Conservation (phyloP, 2,888 invertebrate species). For the Chalcosyrphus nemorum region DNA sequence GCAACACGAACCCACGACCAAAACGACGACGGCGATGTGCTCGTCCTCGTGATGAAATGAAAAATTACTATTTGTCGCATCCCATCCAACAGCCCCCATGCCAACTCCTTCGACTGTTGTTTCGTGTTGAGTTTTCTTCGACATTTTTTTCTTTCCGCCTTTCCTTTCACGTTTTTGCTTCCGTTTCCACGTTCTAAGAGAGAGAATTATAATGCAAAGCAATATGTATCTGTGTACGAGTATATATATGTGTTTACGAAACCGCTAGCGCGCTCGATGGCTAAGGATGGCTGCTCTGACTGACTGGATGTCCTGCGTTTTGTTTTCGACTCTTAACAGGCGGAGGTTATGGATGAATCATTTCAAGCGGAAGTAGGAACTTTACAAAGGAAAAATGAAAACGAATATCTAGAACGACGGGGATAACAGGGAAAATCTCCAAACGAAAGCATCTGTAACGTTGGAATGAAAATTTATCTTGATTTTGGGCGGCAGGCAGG, state of each 20-base stretch:
- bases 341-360: conserved; percentile 55
- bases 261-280: conserved; percentile 5
- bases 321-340: conserved; percentile 22
- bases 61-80: conserved; percentile 58
- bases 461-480: conserved; percentile 66
- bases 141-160: not conserved
- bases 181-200: conserved; percentile 12
- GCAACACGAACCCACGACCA: conserved; percentile 22
- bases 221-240: conserved; percentile 1
- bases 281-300: not conserved
- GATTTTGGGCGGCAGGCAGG: conserved; percentile 54
- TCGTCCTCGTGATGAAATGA: conserved; percentile 52
- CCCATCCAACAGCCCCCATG: conserved; percentile 16
- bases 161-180: not conserved
- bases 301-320: conserved; percentile 51
- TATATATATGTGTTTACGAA: conserved; percentile 11
- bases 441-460: conserved; percentile 61
- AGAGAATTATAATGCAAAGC: conserved; percentile 1
- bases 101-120: conserved; percentile 40
- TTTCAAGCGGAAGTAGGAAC: conserved; percentile 58
- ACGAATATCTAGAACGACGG: not conserved
- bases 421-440: not conserved
- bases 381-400: conserved; percentile 9
- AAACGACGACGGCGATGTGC: conserved; percentile 10
- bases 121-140: conserved; percentile 22